Evolutionary conservation across 2,113 vertebrate species (phyloP).

Genomic region (Erythrocebus patas): DNA sequence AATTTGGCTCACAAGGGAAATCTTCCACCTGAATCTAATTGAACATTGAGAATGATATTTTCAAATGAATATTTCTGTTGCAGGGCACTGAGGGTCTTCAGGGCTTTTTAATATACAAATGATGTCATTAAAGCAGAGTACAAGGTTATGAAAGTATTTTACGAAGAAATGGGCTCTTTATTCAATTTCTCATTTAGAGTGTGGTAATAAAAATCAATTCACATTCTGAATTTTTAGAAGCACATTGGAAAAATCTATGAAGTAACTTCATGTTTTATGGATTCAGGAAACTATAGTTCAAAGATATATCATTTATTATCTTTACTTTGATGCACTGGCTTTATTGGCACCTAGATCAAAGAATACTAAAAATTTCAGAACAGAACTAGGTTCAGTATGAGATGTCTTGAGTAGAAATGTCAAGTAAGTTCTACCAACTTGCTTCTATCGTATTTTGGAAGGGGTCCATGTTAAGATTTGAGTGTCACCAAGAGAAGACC

Average conservation of each 20-base stretch:
- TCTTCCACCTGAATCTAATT: not conserved
- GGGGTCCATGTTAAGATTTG: not conserved
- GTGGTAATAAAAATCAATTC: constrained; percentile 44
- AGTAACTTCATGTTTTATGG: constrained; percentile 57
- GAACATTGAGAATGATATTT: constrained; percentile 3
- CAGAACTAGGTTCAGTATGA: not conserved
- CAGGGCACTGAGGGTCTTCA: not conserved
- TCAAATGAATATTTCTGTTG: not conserved
- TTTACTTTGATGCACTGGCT: constrained; percentile 24
- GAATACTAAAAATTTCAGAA: constrained; percentile 44
- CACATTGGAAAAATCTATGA: constrained; percentile 61
- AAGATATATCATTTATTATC: constrained; percentile 52
- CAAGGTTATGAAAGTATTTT: constrained; percentile 54
- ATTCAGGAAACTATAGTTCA: constrained; percentile 48
- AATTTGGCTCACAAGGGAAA: not conserved
- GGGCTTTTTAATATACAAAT: constrained; percentile 17
- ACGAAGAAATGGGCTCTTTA: constrained; percentile 43
- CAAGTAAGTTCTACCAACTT: not conserved
- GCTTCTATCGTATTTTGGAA: not conserved
- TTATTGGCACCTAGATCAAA: constrained; percentile 39
- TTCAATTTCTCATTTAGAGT: constrained; percentile 41
- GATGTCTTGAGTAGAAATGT: not conserved
- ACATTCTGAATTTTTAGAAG: constrained; percentile 56
- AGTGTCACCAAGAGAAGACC: not conserved
- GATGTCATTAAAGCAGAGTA: constrained; percentile 52